Evolutionary conservation across 2,113 vertebrate genomes (phyloP), one percentile per base, ranked within the genome.

Genomic region (Setophaga petechia): DNA sequence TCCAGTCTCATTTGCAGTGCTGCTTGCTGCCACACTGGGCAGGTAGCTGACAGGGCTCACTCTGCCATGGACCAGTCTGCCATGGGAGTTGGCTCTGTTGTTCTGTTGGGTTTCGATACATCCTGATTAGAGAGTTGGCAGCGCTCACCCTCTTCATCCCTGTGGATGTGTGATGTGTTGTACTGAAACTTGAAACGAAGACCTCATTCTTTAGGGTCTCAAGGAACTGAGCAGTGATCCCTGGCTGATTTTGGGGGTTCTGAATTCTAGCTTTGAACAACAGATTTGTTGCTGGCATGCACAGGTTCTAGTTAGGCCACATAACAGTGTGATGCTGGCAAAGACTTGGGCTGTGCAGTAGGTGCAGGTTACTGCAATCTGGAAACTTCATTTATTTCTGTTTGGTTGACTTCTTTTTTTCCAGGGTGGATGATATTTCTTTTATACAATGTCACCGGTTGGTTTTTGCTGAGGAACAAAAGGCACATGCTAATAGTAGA

Each of bases 111-210:
- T 59, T 43, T 59, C 33, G 9, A 3, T 4, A 6, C 0, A 0
- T 46, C 3, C 6, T 30, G n/a, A 17, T 15, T 57, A 5, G 24
- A 17, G 15, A 39, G 58, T 49, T 63, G 58, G 17, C 28, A 68
- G 47, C 8, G 23, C 15, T 57, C 47, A 8, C 37, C 21, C 31
- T 86, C 13, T 58, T 63, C 3, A 2, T 46, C 71, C 25, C 3
- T 0, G 0, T n/a, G 28, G 6, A 0, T 27, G 62, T 0, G 1
- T 25, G 46, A 3, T 28, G 22, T 25, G 22, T 66, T n/a, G 5
- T 15, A 4, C 12, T 39, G 44, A 74, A 35, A 46, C 47, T 33
- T 28, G 61, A 43, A 59, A 30, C 31, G 23, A 41, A 76, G 67
- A 43, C 59, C 43, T 71, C 11, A 1, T 39, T 58, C 59, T 67